phyloP scores from a whole-genome alignment of 2,113 vertebrate species.

The Australoheros scitulus region DNA sequence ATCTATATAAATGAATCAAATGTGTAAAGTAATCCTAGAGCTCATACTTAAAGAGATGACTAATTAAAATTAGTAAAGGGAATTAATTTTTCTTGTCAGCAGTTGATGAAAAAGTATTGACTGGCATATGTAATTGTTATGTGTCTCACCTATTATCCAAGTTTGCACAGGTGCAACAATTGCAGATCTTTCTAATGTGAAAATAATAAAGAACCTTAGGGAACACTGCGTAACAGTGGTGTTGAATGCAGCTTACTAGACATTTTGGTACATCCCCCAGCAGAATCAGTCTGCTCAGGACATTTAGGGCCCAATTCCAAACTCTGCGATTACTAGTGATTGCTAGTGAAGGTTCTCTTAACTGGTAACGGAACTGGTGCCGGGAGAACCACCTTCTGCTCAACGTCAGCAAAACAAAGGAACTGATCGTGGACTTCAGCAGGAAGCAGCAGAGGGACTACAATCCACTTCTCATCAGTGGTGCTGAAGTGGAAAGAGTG shows the following conservation, averaged over 20 bases:
- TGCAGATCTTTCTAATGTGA: constrained; percentile 27
- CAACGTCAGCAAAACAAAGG: too few species aligned
- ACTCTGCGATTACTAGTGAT: neutral
- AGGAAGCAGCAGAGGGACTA: too few species aligned
- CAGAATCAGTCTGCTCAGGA: neutral
- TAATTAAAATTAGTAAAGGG: constrained; percentile 66
- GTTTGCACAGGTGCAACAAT: constrained; percentile 19
- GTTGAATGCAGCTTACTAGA: neutral
- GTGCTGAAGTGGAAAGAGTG: too few species aligned
- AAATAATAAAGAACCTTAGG: neutral
- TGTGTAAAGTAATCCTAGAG: constrained; percentile 35
- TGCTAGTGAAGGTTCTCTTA: neutral
- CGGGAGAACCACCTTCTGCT: too few species aligned
- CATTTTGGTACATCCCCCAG: neutral
- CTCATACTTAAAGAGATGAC: constrained; percentile 46
- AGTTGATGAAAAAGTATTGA: constrained; percentile 66
- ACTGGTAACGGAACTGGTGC: too few species aligned
- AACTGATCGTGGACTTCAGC: too few species aligned
- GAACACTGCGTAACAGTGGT: neutral
- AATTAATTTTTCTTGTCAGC: constrained; percentile 70
- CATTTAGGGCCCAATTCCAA: neutral
- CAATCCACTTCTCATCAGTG: too few species aligned
- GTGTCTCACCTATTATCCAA: constrained; percentile 21
- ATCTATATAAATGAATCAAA: constrained; percentile 68
- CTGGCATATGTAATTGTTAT: constrained; percentile 46